Evolutionary conservation across 2,888 invertebrate species (phyloP).

Genomic region (Apantesis nais): DNA sequence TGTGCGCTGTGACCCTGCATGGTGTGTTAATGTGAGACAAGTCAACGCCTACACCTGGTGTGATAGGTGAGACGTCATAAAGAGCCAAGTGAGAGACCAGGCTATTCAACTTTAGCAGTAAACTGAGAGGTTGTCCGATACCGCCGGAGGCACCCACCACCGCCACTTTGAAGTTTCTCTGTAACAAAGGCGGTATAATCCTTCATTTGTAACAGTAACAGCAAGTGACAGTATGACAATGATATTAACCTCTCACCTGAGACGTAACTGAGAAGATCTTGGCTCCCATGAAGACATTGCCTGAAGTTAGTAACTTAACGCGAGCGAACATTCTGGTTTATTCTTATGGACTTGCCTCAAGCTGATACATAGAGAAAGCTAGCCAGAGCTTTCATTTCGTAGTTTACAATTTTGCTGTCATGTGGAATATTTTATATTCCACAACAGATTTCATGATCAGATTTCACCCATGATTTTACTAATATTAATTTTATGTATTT

Average conservation of each 20-base stretch:
- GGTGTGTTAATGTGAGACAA: constrained; percentile 97
- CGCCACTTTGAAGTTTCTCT: constrained; percentile 96
- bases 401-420: not conserved
- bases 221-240: not conserved
- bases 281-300: constrained; percentile 65
- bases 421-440: not conserved
- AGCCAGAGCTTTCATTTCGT: not conserved
- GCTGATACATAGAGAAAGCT: not conserved
- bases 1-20: constrained; percentile 90
- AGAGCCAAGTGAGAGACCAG: constrained; percentile 93
- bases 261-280: constrained; percentile 86
- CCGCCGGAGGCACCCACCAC: constrained; percentile 99
- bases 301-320: not conserved
- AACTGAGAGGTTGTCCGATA: constrained; percentile 97
- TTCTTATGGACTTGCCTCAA: not conserved
- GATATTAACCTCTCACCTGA: constrained; percentile 74
- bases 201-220: not conserved
- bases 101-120: constrained; percentile 96
- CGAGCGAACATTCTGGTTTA: constrained; percentile 11
- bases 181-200: constrained; percentile 28
- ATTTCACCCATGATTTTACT: not conserved
- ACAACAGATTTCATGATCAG: not conserved
- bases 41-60: constrained; percentile 98
- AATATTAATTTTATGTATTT: not conserved
- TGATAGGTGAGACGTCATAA: constrained; percentile 94